Base-by-base conservation (phyloP, 2,888 invertebrate species). In the Cryptophagus acutangulus region DNA sequence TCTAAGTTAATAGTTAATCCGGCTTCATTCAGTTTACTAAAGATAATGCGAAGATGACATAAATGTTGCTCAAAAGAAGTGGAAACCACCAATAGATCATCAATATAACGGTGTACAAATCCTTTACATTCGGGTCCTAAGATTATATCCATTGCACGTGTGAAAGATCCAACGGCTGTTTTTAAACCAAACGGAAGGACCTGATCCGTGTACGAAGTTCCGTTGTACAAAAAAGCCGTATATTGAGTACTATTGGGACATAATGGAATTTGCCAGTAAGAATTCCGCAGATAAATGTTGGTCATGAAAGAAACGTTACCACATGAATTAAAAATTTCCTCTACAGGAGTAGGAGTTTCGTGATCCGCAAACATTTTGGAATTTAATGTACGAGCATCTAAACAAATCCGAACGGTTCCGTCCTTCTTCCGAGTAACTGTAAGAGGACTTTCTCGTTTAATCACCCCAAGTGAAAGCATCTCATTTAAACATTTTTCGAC, bases 341-440 rank as follows among this genome's bases (percentile, higher is more conserved):
- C 49, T 9, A 48, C 38, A 14, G 47, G 42, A 10, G 20, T 12
- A 16, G 48, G 52, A 9, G 51, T 40, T 24, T 62, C 61, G 3
- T 54, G 44, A 38, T 64, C 61, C 0, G 54, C 46, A 20, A 56
- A 46, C 29, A 64, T 61, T 15, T 46, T 31, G 10, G 45, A 44
- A 45, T 65, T 64, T 1, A 63, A 26, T 31, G 42, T 48, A 6
- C 64, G 26, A 0, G 61, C 62, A 43, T 63, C 62, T 12, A 62
- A 38, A 41, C 62, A 59, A 14, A 63, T 46, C 3, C 63, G 43
- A 1, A 62, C 40, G 5, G 46, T 39, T 1, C 57, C 57, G 36
- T 63, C 57, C 28, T 54, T 60, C 38, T 62, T 64, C 16, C 45
- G 25, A 0, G 55, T 54, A 3, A 56, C 52, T 2, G 58, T 51